Conservation (phyloP, 2,797 vertebrate species). For the Naso thynnoides region DNA sequence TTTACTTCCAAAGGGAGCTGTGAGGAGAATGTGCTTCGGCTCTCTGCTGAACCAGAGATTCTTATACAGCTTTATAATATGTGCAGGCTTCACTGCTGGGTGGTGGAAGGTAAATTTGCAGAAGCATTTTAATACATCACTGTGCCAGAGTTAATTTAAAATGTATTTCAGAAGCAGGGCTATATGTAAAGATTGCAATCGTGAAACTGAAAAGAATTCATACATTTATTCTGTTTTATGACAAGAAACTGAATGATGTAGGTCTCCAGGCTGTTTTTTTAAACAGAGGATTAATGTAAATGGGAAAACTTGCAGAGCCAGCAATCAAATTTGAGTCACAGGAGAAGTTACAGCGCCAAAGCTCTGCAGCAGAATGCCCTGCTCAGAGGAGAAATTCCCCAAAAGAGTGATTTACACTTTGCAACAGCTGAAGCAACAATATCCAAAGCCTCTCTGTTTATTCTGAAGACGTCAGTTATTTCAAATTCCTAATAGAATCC, state of each 20-base stretch:
- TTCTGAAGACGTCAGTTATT: slow-evolving; percentile 7
- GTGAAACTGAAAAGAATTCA: slow-evolving; percentile 2
- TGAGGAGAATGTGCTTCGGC: slow-evolving; percentile 52
- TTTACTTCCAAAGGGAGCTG: slow-evolving; percentile 67
- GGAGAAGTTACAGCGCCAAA: slow-evolving; percentile 5
- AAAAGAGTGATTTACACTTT: neutral
- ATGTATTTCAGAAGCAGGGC: neutral
- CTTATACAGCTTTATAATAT: slow-evolving; percentile 35
- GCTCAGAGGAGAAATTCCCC: slow-evolving; percentile 9
- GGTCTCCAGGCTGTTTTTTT: slow-evolving; percentile 1
- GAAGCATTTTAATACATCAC: neutral
- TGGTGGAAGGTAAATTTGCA: neutral
- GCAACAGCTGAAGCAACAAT: slow-evolving; percentile 1
- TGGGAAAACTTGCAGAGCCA: slow-evolving; percentile 11
- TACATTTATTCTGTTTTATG: slow-evolving; percentile 8
- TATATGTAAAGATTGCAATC: neutral
- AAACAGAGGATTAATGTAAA: slow-evolving; percentile 17
- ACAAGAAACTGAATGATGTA: neutral
- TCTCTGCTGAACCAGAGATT: slow-evolving; percentile 47
- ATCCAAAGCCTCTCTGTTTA: slow-evolving; percentile 1
- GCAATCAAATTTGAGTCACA: slow-evolving; percentile 29
- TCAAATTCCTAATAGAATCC: slow-evolving; percentile 21
- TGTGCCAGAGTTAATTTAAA: slow-evolving; percentile 10
- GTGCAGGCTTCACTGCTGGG: neutral
- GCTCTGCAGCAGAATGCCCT: slow-evolving; percentile 12